These are phyloP conservation scores for Zosterops japonicus DNA, from an alignment of 2,113 vertebrate species.

Conservation along the genomic window DNA sequence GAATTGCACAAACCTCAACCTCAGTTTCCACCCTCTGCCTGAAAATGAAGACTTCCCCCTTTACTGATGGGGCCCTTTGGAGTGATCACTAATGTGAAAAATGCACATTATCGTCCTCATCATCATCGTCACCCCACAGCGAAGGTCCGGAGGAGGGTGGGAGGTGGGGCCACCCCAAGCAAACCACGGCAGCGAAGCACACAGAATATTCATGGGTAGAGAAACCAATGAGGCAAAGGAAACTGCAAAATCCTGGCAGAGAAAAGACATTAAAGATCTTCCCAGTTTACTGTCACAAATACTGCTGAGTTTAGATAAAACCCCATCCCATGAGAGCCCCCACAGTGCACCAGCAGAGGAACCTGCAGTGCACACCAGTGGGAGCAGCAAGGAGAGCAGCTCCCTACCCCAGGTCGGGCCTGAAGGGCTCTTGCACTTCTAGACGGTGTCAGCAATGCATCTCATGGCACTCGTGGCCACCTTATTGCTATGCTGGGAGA, in stretches of 20 bases:
- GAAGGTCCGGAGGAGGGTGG: neutral
- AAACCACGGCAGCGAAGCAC: neutral
- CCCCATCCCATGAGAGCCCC: neutral
- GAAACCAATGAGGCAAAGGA: neutral
- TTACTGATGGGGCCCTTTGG: neutral
- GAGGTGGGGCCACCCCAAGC: neutral
- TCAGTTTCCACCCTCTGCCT: neutral
- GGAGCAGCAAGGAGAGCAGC: neutral
- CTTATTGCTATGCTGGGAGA: neutral
- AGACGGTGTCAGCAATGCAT: neutral
- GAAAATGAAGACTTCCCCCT: neutral
- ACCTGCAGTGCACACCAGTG: fast-evolving
- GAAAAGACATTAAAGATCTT: neutral
- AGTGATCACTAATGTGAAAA: neutral
- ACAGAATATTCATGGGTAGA: fast-evolving
- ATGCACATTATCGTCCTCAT: neutral
- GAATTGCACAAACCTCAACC: neutral
- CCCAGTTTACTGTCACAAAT: neutral
- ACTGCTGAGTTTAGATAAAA: neutral
- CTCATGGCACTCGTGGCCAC: neutral
- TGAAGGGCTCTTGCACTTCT: neutral
- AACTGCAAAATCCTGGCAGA: neutral
- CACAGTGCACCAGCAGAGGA: neutral
- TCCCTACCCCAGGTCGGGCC: neutral
- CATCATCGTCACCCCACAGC: neutral